phyloP scores from a whole-genome alignment of 1,140 invertebrate species.

The Platyura marginata region DNA sequence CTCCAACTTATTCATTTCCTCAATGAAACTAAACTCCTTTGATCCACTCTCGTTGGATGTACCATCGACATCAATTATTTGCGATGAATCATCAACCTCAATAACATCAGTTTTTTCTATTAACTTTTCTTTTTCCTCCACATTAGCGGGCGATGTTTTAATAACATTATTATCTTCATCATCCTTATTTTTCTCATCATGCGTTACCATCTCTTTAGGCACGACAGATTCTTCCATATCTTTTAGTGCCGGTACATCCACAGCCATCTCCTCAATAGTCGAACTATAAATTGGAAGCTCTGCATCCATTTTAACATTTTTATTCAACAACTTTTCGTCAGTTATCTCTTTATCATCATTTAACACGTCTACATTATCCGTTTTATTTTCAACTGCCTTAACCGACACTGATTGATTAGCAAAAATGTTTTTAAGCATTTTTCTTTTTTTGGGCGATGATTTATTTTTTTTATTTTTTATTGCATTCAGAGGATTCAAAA shows the following conservation, averaged over 20 bases:
- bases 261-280: not conserved
- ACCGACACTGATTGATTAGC: not conserved
- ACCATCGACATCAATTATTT: not conserved
- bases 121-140: not conserved
- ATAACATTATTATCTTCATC: not conserved
- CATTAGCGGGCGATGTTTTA: not conserved
- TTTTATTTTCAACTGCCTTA: not conserved
- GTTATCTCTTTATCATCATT: not conserved
- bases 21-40: not conserved
- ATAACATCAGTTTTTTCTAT: not conserved
- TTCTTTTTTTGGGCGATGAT: not conserved
- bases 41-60: not conserved
- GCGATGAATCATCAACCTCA: not conserved
- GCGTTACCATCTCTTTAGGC: not conserved
- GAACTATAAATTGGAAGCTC: not conserved
- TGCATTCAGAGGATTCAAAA: not conserved
- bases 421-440: not conserved
- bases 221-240: not conserved
- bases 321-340: not conserved
- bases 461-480: not conserved
- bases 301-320: too few species aligned
- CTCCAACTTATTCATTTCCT: not conserved
- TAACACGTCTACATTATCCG: not conserved
- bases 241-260: not conserved
- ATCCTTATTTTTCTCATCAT: not conserved